A percentile compares a stretch with the other conserved stretches of the same genome.
Conservation (phyloP, 2,888 invertebrate genomes). For the Nebria salina region DNA sequence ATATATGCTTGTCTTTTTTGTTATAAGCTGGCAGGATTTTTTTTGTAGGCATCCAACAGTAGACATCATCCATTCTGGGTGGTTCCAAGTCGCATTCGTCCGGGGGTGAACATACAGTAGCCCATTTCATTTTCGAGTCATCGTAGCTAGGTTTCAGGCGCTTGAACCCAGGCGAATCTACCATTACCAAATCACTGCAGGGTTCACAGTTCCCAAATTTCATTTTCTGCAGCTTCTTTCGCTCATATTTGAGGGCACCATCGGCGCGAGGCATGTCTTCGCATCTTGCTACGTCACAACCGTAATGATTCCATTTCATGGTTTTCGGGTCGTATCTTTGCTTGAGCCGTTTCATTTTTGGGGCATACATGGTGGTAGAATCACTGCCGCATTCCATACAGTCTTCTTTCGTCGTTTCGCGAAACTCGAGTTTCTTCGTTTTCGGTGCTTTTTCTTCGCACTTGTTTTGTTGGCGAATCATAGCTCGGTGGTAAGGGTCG, state of each 20-base stretch:
- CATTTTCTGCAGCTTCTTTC: constrained; percentile 24
- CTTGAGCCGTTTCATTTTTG: constrained; percentile 16
- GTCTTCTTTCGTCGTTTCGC: constrained; percentile 31
- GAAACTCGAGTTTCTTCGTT: constrained; percentile 24
- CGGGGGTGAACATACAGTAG: background rate
- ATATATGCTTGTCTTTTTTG: background rate
- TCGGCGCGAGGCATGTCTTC: constrained; percentile 40
- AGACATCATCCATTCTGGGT: constrained; percentile 44
- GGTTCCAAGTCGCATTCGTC: constrained; percentile 18
- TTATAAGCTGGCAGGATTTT: constrained; percentile 39
- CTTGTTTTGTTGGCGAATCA: constrained; percentile 23
- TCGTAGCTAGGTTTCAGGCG: constrained; percentile 37
- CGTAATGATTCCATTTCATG: constrained; percentile 17
- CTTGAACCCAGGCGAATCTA: constrained; percentile 38
- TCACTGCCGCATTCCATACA: constrained; percentile 11
- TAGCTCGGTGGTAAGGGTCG: constrained; percentile 17
- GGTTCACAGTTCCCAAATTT: constrained; percentile 25
- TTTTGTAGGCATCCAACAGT: constrained; percentile 39
- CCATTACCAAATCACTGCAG: constrained; percentile 10
- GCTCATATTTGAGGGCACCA: constrained; percentile 7
- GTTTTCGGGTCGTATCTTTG: constrained; percentile 20
- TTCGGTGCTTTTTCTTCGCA: constrained; percentile 15
- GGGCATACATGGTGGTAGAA: background rate
- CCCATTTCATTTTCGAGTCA: constrained; percentile 7
- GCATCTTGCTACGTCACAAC: constrained; percentile 11